phyloP scores from a whole-genome alignment of 2,113 vertebrate genomes.

The Patagioenas fasciata region DNA sequence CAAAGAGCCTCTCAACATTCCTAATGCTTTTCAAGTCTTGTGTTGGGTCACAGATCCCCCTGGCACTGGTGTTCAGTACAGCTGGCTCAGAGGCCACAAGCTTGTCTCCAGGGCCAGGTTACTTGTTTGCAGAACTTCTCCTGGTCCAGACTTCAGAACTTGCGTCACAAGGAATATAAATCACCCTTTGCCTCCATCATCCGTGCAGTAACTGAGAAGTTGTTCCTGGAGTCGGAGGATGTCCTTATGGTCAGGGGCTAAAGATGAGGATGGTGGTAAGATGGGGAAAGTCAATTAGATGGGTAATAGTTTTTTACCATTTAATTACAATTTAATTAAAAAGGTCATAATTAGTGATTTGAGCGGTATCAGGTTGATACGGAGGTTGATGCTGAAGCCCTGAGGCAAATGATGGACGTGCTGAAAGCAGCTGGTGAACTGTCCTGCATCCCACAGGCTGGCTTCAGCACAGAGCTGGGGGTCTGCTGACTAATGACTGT shows the following conservation, averaged over 20 bases:
- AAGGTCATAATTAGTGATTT: not conserved
- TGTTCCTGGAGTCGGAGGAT: not conserved
- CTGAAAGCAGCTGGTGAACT: not conserved
- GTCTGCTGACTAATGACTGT: not conserved
- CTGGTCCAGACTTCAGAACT: not conserved
- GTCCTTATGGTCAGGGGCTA: no score
- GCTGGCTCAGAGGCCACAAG: not conserved
- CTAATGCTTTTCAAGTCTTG: no score
- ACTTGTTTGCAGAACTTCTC: not conserved
- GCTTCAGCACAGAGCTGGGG: not conserved
- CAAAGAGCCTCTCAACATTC: not conserved
- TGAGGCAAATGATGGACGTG: accelerated
- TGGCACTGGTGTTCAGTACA: accelerated
- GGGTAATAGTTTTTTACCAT: not conserved
- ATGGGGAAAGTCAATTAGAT: not conserved
- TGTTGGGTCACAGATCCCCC: accelerated
- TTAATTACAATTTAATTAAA: not conserved
- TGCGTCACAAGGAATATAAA: accelerated
- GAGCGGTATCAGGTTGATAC: not conserved
- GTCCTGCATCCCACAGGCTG: not conserved
- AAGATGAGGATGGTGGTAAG: not conserved
- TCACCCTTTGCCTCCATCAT: not conserved
- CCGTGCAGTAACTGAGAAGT: accelerated
- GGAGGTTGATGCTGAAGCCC: not conserved
- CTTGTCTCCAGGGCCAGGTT: not conserved